These are phyloP conservation scores for Leptinotarsa haldemani DNA, from an alignment of 2,888 invertebrate species.

Conservation along the genomic window DNA sequence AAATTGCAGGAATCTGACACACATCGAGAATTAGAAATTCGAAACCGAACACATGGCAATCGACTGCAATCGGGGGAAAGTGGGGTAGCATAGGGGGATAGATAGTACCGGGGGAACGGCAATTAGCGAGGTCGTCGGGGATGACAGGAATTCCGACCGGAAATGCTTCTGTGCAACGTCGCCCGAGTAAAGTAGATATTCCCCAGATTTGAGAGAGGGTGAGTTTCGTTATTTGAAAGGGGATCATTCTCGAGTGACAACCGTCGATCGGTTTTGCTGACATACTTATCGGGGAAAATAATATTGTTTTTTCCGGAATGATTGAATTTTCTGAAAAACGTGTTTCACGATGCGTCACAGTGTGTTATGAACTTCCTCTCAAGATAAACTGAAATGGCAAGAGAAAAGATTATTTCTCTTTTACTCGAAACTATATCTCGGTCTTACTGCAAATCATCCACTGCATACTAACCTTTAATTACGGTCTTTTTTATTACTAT, in stretches of 20 bases:
- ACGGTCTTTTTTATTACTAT: no score
- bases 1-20: slow-evolving; percentile 36
- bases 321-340: slow-evolving; percentile 31
- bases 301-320: slow-evolving; percentile 40
- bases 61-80: slow-evolving; percentile 23
- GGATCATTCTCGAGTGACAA: slow-evolving; percentile 37
- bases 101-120: slow-evolving; percentile 52
- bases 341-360: background rate
- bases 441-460: no score
- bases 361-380: background rate
- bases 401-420: no score
- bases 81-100: background rate
- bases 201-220: slow-evolving; percentile 30
- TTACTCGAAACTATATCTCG: no score
- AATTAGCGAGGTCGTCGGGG: slow-evolving; percentile 63
- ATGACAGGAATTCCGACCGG: slow-evolving; percentile 63
- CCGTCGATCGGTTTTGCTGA: slow-evolving; percentile 38
- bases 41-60: slow-evolving; percentile 43
- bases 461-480: no score
- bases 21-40: slow-evolving; percentile 44
- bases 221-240: slow-evolving; percentile 32
- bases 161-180: slow-evolving; percentile 48
- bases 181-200: slow-evolving; percentile 32
- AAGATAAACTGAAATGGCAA: background rate
- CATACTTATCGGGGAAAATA: slow-evolving; percentile 39